Conservation (phyloP, 2,888 invertebrate species). For the Formica aserva region DNA sequence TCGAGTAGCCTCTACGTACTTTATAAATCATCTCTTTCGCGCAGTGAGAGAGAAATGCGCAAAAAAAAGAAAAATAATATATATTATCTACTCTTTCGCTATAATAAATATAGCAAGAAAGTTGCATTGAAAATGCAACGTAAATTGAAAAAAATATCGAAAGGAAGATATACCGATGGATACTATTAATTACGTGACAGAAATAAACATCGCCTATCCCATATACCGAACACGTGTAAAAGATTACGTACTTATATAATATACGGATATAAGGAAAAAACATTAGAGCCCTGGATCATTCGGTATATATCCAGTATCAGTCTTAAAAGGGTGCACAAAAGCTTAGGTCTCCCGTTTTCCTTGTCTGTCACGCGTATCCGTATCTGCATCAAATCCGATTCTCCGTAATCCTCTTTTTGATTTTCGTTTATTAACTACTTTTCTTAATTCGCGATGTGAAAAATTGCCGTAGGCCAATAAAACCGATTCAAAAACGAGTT, state of each 20-base stretch:
- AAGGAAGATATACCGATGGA: neutral
- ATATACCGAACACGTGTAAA: slow-evolving; percentile 46
- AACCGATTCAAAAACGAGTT: slow-evolving; percentile 49
- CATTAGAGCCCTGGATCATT: slow-evolving; percentile 50
- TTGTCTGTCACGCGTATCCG: slow-evolving; percentile 15
- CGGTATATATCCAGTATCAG: slow-evolving; percentile 58
- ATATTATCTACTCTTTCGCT: slow-evolving; percentile 9
- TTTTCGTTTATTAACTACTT: slow-evolving; percentile 41
- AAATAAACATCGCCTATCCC: slow-evolving; percentile 19
- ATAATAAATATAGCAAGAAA: slow-evolving; percentile 43
- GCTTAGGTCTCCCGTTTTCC: slow-evolving; percentile 56
- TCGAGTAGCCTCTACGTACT: slow-evolving; percentile 76
- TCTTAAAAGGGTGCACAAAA: slow-evolving; percentile 62
- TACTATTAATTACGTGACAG: slow-evolving; percentile 11
- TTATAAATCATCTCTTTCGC: slow-evolving; percentile 70
- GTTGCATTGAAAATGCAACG: neutral
- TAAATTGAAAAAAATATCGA: slow-evolving; percentile 29
- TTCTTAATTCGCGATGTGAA: slow-evolving; percentile 49
- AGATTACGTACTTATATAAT: slow-evolving; percentile 41
- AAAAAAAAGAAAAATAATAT: slow-evolving; percentile 27
- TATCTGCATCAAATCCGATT: slow-evolving; percentile 31
- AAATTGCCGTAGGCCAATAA: slow-evolving; percentile 68
- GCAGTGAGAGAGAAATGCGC: slow-evolving; percentile 61
- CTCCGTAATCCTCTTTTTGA: slow-evolving; percentile 8
- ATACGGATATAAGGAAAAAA: slow-evolving; percentile 50